Evolutionary conservation across 1,140 invertebrate genomes (phyloP).

Genomic region (Drosophila orena): DNA sequence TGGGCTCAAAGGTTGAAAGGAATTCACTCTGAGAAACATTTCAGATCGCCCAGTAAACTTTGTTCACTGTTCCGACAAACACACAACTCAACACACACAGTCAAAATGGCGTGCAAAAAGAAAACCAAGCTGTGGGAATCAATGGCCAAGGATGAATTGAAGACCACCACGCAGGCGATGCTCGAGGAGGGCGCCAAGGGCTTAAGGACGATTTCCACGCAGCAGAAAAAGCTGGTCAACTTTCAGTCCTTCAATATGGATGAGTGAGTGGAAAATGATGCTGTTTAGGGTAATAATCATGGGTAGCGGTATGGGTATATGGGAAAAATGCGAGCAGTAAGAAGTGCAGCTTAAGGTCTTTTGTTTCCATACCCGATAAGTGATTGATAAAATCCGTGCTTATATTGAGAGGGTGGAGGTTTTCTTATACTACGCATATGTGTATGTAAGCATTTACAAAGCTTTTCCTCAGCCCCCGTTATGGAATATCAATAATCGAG

Average conservation of each 20-base stretch:
- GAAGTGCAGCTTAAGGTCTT: neutral
- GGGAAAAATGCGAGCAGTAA: too few relatives aligned
- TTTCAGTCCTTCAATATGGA: constrained; percentile 71
- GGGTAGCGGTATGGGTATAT: neutral
- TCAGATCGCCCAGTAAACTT: constrained; percentile 10
- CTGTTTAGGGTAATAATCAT: neutral
- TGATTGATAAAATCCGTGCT: too few relatives aligned
- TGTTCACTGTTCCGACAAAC: neutral
- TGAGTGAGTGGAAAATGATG: constrained; percentile 41
- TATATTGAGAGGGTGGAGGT: too few relatives aligned
- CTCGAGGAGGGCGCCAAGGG: constrained; percentile 52
- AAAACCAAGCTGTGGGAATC: constrained; percentile 57
- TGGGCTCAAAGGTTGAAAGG: constrained; percentile 7
- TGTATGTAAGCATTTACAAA: neutral
- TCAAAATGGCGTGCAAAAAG: constrained; percentile 43
- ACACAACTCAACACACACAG: neutral
- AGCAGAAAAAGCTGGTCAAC: constrained; percentile 58
- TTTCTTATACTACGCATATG: too few relatives aligned
- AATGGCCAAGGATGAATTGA: constrained; percentile 44
- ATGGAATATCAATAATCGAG: constrained; percentile 29
- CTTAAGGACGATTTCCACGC: constrained; percentile 20
- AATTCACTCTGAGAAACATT: constrained; percentile 5
- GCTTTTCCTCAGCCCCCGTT: constrained; percentile 42
- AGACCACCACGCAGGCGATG: constrained; percentile 64
- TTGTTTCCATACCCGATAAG: neutral